Percentiles rank a stretch among this genome's conserved stretches.
phyloP scores from a whole-genome alignment of 2,888 invertebrate species.

The Apamea crenata region DNA sequence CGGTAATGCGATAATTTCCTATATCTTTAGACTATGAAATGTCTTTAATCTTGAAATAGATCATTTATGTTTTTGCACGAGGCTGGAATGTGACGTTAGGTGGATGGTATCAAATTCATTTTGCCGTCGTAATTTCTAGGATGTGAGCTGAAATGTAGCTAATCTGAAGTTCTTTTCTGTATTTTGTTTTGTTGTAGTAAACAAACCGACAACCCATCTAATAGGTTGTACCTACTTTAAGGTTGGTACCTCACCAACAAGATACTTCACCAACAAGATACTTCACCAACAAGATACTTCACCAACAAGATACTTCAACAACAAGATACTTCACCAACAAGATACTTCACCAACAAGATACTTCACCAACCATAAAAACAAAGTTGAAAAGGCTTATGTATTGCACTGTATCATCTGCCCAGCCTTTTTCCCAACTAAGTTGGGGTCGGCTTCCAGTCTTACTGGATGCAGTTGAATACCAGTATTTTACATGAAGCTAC shows the following conservation, averaged over 20 bases:
- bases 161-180: neutral
- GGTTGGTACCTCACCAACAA: neutral
- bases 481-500: too few species aligned
- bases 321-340: too few species aligned
- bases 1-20: constrained; percentile 25
- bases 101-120: constrained; percentile 21
- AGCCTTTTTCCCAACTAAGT: too few species aligned
- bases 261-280: too few species aligned
- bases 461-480: too few species aligned
- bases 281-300: too few species aligned
- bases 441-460: too few species aligned
- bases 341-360: too few species aligned
- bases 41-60: constrained; percentile 56
- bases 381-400: too few species aligned
- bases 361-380: too few species aligned
- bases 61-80: constrained; percentile 51
- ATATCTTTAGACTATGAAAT: constrained; percentile 38
- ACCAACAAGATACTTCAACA: too few species aligned
- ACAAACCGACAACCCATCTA: neutral
- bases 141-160: neutral
- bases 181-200: neutral
- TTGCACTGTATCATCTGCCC: too few species aligned
- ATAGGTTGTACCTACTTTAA: neutral
- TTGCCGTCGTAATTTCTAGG: constrained; percentile 3
- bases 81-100: constrained; percentile 41